phyloP scores from a whole-genome alignment of 2,888 invertebrate species.

The Petrophora chlorosata region DNA sequence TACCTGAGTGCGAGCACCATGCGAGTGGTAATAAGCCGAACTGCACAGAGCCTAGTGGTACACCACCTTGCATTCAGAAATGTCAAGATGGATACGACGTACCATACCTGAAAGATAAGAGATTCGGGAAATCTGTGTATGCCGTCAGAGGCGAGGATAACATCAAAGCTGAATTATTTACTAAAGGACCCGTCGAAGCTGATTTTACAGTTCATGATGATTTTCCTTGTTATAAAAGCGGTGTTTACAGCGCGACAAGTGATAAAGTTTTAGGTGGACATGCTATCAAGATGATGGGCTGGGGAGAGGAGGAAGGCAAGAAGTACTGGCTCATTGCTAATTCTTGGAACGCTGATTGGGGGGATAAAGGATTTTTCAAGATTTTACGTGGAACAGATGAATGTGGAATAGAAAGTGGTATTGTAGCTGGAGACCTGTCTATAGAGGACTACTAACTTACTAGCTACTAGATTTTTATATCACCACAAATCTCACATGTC shows the following conservation, averaged over 20 bases:
- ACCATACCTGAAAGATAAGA: constrained; percentile 85
- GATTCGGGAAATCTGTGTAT: constrained; percentile 4
- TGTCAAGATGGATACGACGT: constrained; percentile 46
- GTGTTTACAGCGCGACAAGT: constrained; percentile 16
- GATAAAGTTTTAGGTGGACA: constrained; percentile 2
- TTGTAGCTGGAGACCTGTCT: constrained; percentile 5
- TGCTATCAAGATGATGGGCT: constrained; percentile 85
- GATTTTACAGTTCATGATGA: constrained; percentile 2
- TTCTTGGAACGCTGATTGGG: constrained; percentile 94
- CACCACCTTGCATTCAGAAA: constrained; percentile 10
- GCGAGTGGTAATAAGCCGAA: neutral
- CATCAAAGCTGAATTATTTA: constrained; percentile 85
- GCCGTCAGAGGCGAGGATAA: neutral
- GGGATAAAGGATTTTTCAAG: constrained; percentile 90
- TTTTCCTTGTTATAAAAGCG: constrained; percentile 22
- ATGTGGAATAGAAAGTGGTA: constrained; percentile 2
- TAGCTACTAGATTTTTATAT: neutral
- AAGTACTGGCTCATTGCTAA: constrained; percentile 93
- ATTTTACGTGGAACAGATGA: constrained; percentile 61
- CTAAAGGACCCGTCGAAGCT: constrained; percentile 87
- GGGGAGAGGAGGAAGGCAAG: constrained; percentile 87
- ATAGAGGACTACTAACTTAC: constrained; percentile 1
- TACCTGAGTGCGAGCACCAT: neutral
- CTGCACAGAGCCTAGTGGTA: neutral
- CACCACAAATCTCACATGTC: too few species aligned